These are phyloP conservation scores for Pseudomyrmex sp. DNA, from an alignment of 1,140 invertebrate species.

Conservation along the genomic window DNA sequence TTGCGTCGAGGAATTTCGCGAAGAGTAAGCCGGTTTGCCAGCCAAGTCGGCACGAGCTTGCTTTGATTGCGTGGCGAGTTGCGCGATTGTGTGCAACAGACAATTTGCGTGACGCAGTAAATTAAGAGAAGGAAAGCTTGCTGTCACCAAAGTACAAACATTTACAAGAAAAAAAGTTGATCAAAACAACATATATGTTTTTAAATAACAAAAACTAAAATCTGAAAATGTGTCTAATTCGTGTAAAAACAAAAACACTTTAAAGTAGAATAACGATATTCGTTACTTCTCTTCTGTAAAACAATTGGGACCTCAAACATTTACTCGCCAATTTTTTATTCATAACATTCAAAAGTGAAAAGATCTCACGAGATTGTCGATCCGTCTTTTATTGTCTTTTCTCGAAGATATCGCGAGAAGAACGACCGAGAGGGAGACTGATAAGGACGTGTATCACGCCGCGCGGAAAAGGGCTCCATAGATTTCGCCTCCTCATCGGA, in stretches of 20 bases:
- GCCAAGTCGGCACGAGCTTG: neutral
- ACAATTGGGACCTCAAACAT: no score
- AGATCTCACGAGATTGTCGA: constrained; percentile 13
- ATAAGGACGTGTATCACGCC: constrained; percentile 37
- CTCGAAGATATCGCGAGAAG: constrained; percentile 40
- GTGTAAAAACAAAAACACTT: no score
- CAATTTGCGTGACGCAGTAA: neutral
- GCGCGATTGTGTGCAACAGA: constrained; percentile 9
- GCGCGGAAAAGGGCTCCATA: neutral
- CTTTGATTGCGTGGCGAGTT: neutral
- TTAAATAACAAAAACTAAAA: no score
- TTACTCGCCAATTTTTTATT: constrained; percentile 16
- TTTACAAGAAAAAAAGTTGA: no score
- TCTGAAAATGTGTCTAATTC: no score
- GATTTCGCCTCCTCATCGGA: neutral
- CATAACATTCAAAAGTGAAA: neutral
- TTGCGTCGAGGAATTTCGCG: neutral
- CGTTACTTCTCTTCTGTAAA: no score
- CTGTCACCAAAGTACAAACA: no score
- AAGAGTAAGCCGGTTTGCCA: neutral
- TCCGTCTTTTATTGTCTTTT: constrained; percentile 34
- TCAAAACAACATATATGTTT: no score
- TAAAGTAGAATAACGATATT: no score
- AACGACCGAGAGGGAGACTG: neutral
- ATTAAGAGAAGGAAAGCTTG: no score